Conservation (phyloP, 92 coral and sea anemone genomes). For the Plumapathes pennacea region DNA sequence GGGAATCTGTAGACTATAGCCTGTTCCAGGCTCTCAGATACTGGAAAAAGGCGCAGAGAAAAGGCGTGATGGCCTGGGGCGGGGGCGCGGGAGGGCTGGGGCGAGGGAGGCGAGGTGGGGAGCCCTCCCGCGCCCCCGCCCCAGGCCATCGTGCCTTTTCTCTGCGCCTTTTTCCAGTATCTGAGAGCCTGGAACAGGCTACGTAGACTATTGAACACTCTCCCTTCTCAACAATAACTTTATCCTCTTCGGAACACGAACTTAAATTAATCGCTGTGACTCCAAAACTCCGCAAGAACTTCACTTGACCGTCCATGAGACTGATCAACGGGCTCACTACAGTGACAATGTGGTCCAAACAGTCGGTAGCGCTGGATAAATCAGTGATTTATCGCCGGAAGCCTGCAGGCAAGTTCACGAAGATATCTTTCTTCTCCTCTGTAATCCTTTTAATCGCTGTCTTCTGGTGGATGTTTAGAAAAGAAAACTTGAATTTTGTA, state of each 20-base stretch:
- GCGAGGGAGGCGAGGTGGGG: no score
- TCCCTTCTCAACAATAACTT: slow-evolving; percentile 26
- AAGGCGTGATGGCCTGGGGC: no score
- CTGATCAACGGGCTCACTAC: slow-evolving; percentile 51
- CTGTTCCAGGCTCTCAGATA: no score
- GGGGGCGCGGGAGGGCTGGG: no score
- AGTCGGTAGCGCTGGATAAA: slow-evolving; percentile 14
- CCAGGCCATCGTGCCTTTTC: no score
- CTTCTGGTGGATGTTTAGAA: slow-evolving; percentile 14
- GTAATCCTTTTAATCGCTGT: slow-evolving; percentile 3
- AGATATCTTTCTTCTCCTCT: neutral
- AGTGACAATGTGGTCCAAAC: slow-evolving; percentile 35
- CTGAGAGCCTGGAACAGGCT: no score
- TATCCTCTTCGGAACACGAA: slow-evolving; percentile 20
- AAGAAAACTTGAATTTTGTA: slow-evolving; percentile 5
- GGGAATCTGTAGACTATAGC: no score
- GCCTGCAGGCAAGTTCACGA: slow-evolving; percentile 11
- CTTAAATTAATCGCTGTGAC: slow-evolving; percentile 36
- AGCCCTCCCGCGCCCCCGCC: no score
- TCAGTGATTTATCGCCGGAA: neutral
- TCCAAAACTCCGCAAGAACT: slow-evolving; percentile 29
- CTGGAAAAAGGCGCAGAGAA: no score
- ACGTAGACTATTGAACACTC: slow-evolving; percentile 32
- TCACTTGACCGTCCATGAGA: slow-evolving; percentile 59
- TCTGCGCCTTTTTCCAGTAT: no score